A percentile compares a stretch with the other conserved stretches of the same genome.
These are phyloP conservation scores for Colius striatus DNA, from an alignment of 2,113 vertebrate species.

Conservation along the genomic window DNA sequence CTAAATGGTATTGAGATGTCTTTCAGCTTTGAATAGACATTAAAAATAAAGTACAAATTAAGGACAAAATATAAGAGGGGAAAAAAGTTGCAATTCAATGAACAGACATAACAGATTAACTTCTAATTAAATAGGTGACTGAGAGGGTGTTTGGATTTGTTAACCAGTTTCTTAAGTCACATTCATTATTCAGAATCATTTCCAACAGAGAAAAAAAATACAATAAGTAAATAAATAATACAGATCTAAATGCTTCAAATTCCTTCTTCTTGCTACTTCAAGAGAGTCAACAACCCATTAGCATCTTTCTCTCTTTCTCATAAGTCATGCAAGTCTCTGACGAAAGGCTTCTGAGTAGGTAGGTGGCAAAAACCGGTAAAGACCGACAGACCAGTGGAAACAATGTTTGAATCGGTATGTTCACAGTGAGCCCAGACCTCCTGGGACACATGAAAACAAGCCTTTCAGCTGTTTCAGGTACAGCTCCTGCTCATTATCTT, in stretches of 20 bases:
- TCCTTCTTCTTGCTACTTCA: neutral
- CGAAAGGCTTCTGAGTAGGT: neutral
- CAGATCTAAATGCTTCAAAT: neutral
- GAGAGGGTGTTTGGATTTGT: neutral
- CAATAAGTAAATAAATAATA: neutral
- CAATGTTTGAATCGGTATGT: neutral
- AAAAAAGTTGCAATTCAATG: neutral
- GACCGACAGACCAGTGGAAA: neutral
- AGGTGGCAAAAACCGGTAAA: neutral
- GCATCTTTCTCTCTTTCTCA: neutral
- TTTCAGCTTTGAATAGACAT: neutral
- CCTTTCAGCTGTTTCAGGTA: neutral
- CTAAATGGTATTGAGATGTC: neutral
- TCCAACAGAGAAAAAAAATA: neutral
- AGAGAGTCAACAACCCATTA: neutral
- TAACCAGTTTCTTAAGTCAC: neutral
- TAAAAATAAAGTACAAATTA: neutral
- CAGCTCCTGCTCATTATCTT: neutral
- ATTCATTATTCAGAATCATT: neutral
- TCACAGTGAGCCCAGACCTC: neutral
- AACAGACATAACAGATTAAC: neutral
- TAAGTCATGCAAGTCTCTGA: rapidly evolving
- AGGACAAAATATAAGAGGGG: neutral
- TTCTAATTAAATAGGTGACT: neutral
- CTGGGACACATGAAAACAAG: neutral